Percentiles rank a stretch among this genome's conserved stretches.
Evolutionary conservation across 2,888 invertebrate species (phyloP).

Genomic region (Trichogramma dendrolimi): DNA sequence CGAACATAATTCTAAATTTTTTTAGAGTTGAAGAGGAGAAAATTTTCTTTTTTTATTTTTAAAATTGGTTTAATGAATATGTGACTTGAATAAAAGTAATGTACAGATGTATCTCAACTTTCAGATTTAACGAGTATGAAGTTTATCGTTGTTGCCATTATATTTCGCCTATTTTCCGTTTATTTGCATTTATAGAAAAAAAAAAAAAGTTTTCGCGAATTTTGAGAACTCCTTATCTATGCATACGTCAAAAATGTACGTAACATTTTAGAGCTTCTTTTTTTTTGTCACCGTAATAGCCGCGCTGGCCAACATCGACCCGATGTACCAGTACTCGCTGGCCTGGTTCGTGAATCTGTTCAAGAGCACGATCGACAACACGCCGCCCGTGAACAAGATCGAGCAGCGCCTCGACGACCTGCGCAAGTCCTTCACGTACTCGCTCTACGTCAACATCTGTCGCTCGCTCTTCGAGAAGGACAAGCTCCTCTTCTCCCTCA

Average conservation of each 20-base stretch:
- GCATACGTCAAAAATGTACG: neutral
- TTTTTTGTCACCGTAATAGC: constrained; percentile 52
- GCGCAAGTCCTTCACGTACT: constrained; percentile 78
- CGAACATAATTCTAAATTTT: too few relatives aligned
- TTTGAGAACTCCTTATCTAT: neutral
- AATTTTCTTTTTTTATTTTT: too few relatives aligned
- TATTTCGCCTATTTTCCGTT: too few relatives aligned
- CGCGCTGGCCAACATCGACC: constrained; percentile 86
- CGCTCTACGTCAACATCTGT: constrained; percentile 88
- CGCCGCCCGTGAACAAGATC: constrained; percentile 78
- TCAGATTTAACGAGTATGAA: too few relatives aligned
- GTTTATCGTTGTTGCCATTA: too few relatives aligned
- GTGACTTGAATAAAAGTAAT: too few relatives aligned
- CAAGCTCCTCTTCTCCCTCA: constrained; percentile 82
- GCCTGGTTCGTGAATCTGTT: constrained; percentile 91
- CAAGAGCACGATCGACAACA: constrained; percentile 79
- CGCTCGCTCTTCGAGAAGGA: constrained; percentile 94
- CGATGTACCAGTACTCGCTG: constrained; percentile 96
- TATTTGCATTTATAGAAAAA: neutral
- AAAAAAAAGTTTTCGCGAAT: neutral
- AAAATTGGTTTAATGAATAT: too few relatives aligned
- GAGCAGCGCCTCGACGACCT: constrained; percentile 70
- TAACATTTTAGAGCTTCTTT: constrained; percentile 6
- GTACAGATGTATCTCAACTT: too few relatives aligned
- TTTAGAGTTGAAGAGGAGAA: too few relatives aligned